Conservation (phyloP, 1,140 invertebrate species). For the Drosophila simulans region DNA sequence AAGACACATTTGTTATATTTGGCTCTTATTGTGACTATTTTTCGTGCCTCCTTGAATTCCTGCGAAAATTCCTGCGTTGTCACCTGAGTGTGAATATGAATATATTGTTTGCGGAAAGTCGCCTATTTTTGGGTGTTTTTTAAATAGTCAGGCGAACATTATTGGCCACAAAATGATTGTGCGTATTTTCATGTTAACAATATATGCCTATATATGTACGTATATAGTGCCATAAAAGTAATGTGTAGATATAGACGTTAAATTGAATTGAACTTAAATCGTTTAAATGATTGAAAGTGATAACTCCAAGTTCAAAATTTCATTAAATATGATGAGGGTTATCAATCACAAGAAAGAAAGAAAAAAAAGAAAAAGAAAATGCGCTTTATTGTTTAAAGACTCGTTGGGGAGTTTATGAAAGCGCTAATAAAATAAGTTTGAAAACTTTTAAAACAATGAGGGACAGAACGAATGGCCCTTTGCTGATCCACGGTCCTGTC, state of each 20-base stretch:
- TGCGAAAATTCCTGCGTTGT: conserved; percentile 1
- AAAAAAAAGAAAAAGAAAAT: background rate
- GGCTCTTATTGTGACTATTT: background rate
- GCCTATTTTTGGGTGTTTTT: background rate
- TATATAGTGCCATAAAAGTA: too few species aligned
- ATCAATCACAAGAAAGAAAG: background rate
- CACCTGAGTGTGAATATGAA: background rate
- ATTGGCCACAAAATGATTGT: background rate
- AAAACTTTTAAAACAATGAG: background rate
- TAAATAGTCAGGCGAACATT: background rate
- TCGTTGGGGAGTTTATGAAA: background rate
- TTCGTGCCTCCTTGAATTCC: background rate
- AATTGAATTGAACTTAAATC: too few species aligned
- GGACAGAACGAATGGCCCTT: background rate
- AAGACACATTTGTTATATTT: background rate
- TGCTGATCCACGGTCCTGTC: background rate
- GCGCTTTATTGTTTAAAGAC: background rate
- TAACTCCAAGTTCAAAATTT: background rate
- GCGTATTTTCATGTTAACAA: background rate
- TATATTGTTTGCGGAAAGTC: background rate
- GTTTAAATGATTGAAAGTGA: too few species aligned
- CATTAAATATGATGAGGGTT: background rate
- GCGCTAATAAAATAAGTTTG: background rate
- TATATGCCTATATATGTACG: too few species aligned
- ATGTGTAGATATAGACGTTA: too few species aligned